Evolutionary conservation across 2,888 invertebrate species (phyloP).

Genomic region (Habroteleia sp.): DNA sequence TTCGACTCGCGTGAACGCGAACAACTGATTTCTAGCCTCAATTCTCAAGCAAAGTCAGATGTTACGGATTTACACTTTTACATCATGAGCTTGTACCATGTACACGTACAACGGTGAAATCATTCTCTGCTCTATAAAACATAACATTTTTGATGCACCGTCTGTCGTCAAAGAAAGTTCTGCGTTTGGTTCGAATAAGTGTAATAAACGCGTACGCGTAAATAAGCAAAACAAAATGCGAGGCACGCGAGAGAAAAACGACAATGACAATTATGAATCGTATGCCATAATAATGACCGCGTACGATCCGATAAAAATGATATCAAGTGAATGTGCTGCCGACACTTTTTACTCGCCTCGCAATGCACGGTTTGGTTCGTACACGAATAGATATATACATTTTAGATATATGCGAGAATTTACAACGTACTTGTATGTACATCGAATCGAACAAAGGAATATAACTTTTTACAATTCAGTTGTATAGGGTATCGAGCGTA

Average conservation of each 20-base stretch:
- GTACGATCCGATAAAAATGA: conserved; percentile 33
- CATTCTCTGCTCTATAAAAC: conserved; percentile 51
- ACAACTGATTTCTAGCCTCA: conserved; percentile 31
- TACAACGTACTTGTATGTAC: too few relatives aligned
- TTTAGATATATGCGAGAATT: too few relatives aligned
- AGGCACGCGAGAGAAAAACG: conserved; percentile 23
- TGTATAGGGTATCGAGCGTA: too few relatives aligned
- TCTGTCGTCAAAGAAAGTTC: conserved; percentile 43
- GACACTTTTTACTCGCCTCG: conserved; percentile 16
- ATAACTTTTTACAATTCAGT: too few relatives aligned
- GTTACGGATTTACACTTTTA: conserved; percentile 16
- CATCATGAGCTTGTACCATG: neutral
- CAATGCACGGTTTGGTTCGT: conserved; percentile 22
- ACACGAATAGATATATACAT: conserved; percentile 10
- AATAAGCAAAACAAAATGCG: conserved; percentile 16
- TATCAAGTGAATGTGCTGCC: conserved; percentile 20
- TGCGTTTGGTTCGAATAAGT: conserved; percentile 11
- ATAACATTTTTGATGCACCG: conserved; percentile 30
- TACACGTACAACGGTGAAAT: conserved; percentile 29
- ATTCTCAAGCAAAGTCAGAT: conserved; percentile 10
- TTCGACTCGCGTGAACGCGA: neutral
- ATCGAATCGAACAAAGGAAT: too few relatives aligned
- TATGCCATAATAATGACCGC: conserved; percentile 24
- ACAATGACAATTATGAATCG: conserved; percentile 36
- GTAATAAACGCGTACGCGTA: conserved; percentile 13